phyloP scores from a whole-genome alignment of 2,888 invertebrate species.

The Meteorus cinctellus region DNA sequence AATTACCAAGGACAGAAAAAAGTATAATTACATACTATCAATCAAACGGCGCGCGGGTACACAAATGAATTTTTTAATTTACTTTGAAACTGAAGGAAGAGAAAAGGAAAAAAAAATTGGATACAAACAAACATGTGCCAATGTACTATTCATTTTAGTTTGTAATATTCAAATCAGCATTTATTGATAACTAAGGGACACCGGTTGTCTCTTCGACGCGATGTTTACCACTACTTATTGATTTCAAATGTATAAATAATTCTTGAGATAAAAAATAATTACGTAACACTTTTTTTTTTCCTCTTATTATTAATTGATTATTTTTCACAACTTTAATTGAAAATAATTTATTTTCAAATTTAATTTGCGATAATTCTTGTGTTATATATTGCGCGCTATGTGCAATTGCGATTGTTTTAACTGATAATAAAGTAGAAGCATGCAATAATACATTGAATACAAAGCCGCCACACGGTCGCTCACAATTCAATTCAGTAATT shows the following conservation, averaged over 20 bases:
- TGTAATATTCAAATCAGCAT: too few species aligned
- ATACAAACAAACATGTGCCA: too few species aligned
- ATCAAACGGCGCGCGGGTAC: conserved; percentile 60
- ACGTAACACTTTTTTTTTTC: background rate
- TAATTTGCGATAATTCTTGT: background rate
- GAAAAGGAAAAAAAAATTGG: too few species aligned
- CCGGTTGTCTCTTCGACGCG: too few species aligned
- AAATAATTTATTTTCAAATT: conserved; percentile 25
- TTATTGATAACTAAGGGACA: too few species aligned
- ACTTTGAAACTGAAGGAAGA: too few species aligned
- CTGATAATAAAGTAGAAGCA: conserved; percentile 1
- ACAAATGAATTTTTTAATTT: background rate
- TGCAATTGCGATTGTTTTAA: background rate
- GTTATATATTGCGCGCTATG: background rate
- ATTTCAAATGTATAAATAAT: background rate
- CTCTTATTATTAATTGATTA: background rate
- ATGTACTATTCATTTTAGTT: too few species aligned
- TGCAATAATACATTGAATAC: background rate
- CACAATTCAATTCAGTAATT: conserved; percentile 68
- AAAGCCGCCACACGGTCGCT: conserved; percentile 41
- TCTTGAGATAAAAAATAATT: conserved; percentile 1
- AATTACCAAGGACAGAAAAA: conserved; percentile 68
- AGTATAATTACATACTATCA: conserved; percentile 69
- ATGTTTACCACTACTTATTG: too few species aligned
- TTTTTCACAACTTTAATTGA: conserved; percentile 14